Evolutionary conservation across 1,140 invertebrate genomes (phyloP), one percentile per base, ranked within the genome.

Genomic region (Sycophaga agraensis): DNA sequence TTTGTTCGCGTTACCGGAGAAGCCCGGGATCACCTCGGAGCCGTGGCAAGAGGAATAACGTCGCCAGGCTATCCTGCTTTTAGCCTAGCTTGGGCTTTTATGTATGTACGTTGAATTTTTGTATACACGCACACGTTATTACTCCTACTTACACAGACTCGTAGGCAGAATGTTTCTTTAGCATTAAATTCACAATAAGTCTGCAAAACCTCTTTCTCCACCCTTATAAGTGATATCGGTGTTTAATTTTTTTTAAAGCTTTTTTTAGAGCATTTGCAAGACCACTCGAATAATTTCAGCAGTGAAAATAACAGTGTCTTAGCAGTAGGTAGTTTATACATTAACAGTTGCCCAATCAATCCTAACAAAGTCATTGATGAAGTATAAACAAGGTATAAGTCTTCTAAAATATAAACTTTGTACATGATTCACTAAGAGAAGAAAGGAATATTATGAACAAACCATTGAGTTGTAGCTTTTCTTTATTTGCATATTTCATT

Each of bases 81-180:
- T 53, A 53, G 26, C 34, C 31, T 5, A 26, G 5, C 22, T 24
- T 17, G 24, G 22, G 11, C 16, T 58, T 49, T 58, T 49, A 49
- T 58, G 45, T 49, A 58, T 39, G 24, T 24, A 39, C 4, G 35
- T 40, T 50, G 48, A 24, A 50, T 50, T 50, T 50, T 53, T 53
- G 14, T n/a, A 37, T 34, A 53, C 35, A 35, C 24, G 3, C 22
- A 21, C 34, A 11, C 34, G 28, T 24, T 37, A 14, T 19, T n/a
- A 24, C n/a, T n/a, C n/a, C n/a, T n/a, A n/a, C 45, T 3, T 24
- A 8, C 4, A 8, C 11, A 53, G n/a, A 37, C 17, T 1, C 31
- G 2, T 26, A 40, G 12, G 50, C 35, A 11, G 35, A 40, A 39
- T 53, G 35, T 35, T 39, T 53, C 34, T 51, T 51, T 21, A 40